Evolutionary conservation across 1,140 invertebrate genomes (phyloP), one percentile per base, ranked within the genome.

Genomic region (Drosophila bipectinata): DNA sequence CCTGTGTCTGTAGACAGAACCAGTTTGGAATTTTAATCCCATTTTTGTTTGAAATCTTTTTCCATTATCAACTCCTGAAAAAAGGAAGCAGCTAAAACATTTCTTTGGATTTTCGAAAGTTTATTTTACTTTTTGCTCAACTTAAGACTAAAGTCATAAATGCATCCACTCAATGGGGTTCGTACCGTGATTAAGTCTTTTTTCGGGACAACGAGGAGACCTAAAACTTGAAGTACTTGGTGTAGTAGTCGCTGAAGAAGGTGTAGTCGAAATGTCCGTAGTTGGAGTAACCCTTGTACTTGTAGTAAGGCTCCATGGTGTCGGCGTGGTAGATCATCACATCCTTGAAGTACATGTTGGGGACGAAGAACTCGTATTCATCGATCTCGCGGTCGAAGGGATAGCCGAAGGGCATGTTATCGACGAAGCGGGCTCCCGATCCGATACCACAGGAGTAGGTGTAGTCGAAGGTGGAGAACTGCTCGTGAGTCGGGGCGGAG

Each of bases 331-430:
- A 82, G 75, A 92, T 91, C 6, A 49, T 48, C 10, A 91, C 75
- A 48, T 92, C 92, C 69, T 92, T 83, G 83, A 92, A 91, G 76
- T 91, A 91, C 73, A 90, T 87, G 73, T 93, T 93, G 52, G 83
- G 76, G 56, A 80, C 90, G 48, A 81, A 92, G 90, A 92, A 92
- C 44, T 90, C 85, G 57, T 83, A 92, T 62, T 92, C 84, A 56
- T 92, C 84, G 54, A 92, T 91, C 9, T 76, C 79, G 24, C 92
- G 90, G 54, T 93, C 92, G 72, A 93, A 92, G 57, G 92, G 92
- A 90, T 92, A 93, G 21, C 91, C 92, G 51, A 93, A 79, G 12
- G 81, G 87, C 73, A 80, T 45, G 56, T 52, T 54, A 61, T 92
- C 91, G 9, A 92, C 52, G 48, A 52, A 72, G 55, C 91, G 83